These are phyloP conservation scores for Morinoia aosen DNA, from an alignment of 2,888 invertebrate genomes.

Conservation along the genomic window DNA sequence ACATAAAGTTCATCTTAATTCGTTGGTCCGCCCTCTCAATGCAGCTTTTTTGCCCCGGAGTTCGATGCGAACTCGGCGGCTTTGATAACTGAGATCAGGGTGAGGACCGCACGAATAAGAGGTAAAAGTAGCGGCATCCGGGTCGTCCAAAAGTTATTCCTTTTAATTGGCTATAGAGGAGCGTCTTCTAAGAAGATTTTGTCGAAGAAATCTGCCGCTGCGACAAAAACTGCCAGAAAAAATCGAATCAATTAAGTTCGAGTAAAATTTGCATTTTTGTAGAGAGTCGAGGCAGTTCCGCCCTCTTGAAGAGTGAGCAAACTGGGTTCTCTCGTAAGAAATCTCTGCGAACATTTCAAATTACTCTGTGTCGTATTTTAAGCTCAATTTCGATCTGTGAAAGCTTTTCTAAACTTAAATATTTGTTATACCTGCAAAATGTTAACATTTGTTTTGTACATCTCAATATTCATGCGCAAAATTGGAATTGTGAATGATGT, in stretches of 20 bases:
- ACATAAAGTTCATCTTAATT: neutral
- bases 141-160: slow-evolving; percentile 2
- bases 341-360: neutral
- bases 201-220: neutral
- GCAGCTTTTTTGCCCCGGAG: neutral
- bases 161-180: slow-evolving; percentile 30
- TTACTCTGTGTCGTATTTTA: neutral
- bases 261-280: neutral
- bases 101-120: neutral
- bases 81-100: neutral
- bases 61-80: neutral
- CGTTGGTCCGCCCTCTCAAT: neutral
- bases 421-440: no score
- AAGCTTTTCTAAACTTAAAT: no score
- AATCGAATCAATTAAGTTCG: slow-evolving; percentile 22
- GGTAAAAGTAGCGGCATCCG: slow-evolving; percentile 13
- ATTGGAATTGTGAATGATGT: neutral
- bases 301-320: neutral
- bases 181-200: neutral
- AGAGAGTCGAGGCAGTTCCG: neutral
- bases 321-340: neutral
- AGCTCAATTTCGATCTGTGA: neutral
- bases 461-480: neutral
- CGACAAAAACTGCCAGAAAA: neutral
- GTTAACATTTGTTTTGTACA: neutral